Base-by-base conservation (phyloP, 2,888 invertebrate genomes). In the Volucella inanis region DNA sequence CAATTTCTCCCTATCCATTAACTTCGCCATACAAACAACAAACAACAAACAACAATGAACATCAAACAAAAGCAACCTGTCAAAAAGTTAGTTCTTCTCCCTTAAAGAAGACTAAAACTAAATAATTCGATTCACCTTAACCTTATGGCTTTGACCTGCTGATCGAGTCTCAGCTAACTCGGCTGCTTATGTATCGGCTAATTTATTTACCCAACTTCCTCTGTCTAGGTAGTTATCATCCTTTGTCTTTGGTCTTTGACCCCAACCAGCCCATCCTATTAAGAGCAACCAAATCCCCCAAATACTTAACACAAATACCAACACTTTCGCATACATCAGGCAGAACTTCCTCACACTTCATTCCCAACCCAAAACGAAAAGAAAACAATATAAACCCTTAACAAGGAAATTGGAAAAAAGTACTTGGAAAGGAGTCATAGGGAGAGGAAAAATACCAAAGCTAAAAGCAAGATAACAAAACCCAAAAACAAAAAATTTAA, bases 201-300 rank as follows among this genome's bases (percentile, higher is more conserved):
- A 78, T 71, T 78, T 78, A 78, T 77, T 77, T 78, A 47, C 47
- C 65, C 50, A 78, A 79, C 78, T 78, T 78, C 57, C 50, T 57
- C 31, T 15, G 49, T 45, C 50, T 49, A 12, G n/a, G n/a, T n/a
- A n/a, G 6, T n/a, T 31, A 14, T 41, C 45, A 65, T 52, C 38
- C 55, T 43, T 45, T 38, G 39, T 52, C 38, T 14, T n/a, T 54
- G 41, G 41, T 59, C 39, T n/a, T 12, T 8, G 12, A 9, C 11
- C 47, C 31, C 47, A 45, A 15, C 14, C 18, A 11, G 22, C 22
- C 55, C 49, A 47, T 11, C n/a, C 43, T 50, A 64, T 64, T 78
- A 64, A 22, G 15, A 50, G 64, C 64, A 78, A 64, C 64, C 64
- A 71, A 71, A 64, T 71, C 70, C 64, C 64, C 62, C 64, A 74